Percentiles rank a stretch among this genome's conserved stretches.
Conservation (phyloP, 2,888 invertebrate genomes). For the Drosophila neonasuta region DNA sequence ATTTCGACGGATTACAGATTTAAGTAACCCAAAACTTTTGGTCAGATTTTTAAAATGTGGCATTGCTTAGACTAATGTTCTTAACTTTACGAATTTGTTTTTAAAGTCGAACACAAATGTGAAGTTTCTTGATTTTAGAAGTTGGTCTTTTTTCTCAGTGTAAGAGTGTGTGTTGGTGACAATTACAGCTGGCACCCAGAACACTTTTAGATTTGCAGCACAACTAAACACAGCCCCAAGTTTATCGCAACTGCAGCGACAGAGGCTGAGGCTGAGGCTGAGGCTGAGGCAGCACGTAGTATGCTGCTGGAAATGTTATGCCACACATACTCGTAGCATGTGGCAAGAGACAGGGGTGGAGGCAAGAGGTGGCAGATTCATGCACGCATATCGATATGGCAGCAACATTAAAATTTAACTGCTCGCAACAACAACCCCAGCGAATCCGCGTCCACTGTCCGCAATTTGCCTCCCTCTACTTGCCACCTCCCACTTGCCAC, state of each 20-base stretch:
- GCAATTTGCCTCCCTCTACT: background rate
- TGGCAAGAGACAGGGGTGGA: background rate
- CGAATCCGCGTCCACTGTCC: constrained; percentile 31
- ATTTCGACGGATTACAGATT: too few relatives aligned
- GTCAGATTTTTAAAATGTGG: background rate
- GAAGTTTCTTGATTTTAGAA: too few relatives aligned
- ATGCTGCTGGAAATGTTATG: constrained; percentile 67
- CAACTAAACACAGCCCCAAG: constrained; percentile 17
- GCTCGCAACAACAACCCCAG: constrained; percentile 56
- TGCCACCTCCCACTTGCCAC: background rate
- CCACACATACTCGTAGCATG: constrained; percentile 31
- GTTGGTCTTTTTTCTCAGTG: too few relatives aligned
- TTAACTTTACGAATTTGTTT: too few relatives aligned
- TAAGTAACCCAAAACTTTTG: too few relatives aligned
- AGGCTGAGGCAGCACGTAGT: constrained; percentile 49
- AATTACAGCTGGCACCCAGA: constrained; percentile 27
- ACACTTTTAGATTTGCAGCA: constrained; percentile 27
- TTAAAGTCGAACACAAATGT: too few relatives aligned
- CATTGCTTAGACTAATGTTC: too few relatives aligned
- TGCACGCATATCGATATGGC: constrained; percentile 77
- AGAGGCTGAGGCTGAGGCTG: constrained; percentile 1
- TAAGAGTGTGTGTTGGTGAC: constrained; percentile 1
- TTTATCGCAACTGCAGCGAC: constrained; percentile 17
- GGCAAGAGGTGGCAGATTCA: constrained; percentile 41
- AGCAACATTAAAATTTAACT: constrained; percentile 81